Base-by-base conservation (phyloP, 1,140 invertebrate genomes). In the Diabrotica undecimpunctata region DNA sequence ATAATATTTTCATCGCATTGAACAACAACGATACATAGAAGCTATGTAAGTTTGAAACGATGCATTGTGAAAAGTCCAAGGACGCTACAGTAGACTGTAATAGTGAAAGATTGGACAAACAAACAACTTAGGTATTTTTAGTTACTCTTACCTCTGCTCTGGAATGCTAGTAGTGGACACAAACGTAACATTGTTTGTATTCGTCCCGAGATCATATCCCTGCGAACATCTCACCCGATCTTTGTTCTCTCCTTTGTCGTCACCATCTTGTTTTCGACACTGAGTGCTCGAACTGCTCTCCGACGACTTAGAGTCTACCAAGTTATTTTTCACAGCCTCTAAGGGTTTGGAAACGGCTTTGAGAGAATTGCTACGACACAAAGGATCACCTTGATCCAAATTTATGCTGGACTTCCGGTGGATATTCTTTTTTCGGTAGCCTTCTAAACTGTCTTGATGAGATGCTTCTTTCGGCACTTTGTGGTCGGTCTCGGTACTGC, bases 141-240 rank as follows among this genome's bases (percentile, higher is more conserved):
- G 25, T 25, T 25, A 25, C 25, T 25, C 58, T 50, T 66, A 72
- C 69, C 69, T 73, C 65, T 67, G 67, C 53, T 75, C 73, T 62
- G 68, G 66, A 68, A 72, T 68, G 70, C 69, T 74, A 64, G 70
- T 67, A 54, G 70, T 68, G 38, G 73, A 69, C 14, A 77, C 77
- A 54, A 71, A 78, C 8, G 75, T 78, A 35, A 77, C 77, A 25
- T 71, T 72, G 25, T 71, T 72, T 0, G 76, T 75, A 72, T 78
- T 74, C 11, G 74, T 69, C n/a, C 72, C 72, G 12, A 77, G 58
- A 66, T 78, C 77, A 2, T 75, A 69, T 11, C 71, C 67, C 8
- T 70, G 73, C 38, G 75, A 77, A 68, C 75, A 75, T 60, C 67
- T 66, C 12, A 70, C 51, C 61, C 59, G 65, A 41, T 74, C 69